Conservation (phyloP, 2,888 invertebrate genomes). For the Drosophila multiciliata region DNA sequence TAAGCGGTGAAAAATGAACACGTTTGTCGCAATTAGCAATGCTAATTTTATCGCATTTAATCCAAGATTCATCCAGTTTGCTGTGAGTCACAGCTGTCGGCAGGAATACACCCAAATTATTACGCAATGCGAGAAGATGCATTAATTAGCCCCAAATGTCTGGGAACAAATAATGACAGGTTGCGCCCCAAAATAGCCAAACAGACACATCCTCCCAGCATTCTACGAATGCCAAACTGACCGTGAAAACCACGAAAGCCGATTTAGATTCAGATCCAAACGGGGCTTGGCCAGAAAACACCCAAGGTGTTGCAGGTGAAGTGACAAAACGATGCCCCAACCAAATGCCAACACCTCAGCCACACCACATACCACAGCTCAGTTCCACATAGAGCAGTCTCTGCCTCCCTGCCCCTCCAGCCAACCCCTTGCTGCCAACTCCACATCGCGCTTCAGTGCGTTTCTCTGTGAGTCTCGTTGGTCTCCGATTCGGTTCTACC, state of each 20-base stretch:
- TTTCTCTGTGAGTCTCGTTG: conserved; percentile 33
- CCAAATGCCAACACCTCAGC: conserved; percentile 62
- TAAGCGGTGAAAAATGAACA: conserved; percentile 55
- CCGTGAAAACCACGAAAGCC: conserved; percentile 65
- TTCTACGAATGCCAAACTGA: conserved; percentile 76
- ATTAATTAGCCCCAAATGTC: conserved; percentile 54
- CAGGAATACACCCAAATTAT: conserved; percentile 60
- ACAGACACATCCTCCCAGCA: conserved; percentile 64
- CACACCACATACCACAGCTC: conserved; percentile 21
- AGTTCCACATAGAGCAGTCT: conserved; percentile 1
- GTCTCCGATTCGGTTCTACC: conserved; percentile 51
- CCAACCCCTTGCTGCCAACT: conserved; percentile 2
- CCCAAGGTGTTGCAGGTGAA: conserved; percentile 71
- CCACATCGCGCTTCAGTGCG: conserved; percentile 77
- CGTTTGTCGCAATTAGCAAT: conserved; percentile 54
- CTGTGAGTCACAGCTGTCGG: conserved; percentile 22
- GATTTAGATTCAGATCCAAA: conserved; percentile 15
- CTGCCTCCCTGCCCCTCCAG: not conserved
- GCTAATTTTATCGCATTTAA: conserved; percentile 58
- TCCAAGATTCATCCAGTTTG: conserved; percentile 28
- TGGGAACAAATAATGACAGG: conserved; percentile 53
- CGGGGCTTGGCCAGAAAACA: conserved; percentile 29
- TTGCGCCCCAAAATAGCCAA: conserved; percentile 22
- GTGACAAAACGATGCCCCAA: conserved; percentile 70
- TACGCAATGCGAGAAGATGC: conserved; percentile 48